A percentile compares a stretch with the other conserved stretches of the same genome.
These are phyloP conservation scores for Chaetophractus vellerosus DNA, from an alignment of 2,797 vertebrate genomes.

Conservation along the genomic window DNA sequence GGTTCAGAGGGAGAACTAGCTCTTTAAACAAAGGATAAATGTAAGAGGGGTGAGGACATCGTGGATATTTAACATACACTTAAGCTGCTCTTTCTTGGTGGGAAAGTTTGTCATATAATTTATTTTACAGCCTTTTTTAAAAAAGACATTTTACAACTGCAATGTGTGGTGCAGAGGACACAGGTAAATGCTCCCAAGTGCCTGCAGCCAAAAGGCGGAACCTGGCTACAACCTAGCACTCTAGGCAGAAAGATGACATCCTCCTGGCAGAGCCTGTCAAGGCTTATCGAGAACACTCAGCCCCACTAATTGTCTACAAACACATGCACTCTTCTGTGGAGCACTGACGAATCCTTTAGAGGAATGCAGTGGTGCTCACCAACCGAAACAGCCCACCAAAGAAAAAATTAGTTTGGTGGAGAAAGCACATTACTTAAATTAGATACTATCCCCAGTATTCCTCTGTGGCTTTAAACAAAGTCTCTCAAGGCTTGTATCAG, in stretches of 20 bases:
- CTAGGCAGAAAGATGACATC: neutral
- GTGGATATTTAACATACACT: neutral
- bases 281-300: neutral
- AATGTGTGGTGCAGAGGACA: neutral
- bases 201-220: neutral
- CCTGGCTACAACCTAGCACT: neutral
- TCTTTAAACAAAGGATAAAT: neutral
- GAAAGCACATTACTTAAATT: constrained; percentile 19
- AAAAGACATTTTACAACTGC: neutral
- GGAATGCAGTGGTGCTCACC: neutral
- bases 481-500: neutral
- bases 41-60: neutral
- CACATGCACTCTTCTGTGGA: neutral
- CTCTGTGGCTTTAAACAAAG: neutral
- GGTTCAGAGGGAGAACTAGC: neutral
- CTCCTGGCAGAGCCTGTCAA: neutral
- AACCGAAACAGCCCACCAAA: neutral
- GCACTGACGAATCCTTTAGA: neutral
- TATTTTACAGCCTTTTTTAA: constrained; percentile 49
- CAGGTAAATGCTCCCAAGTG: neutral
- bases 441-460: neutral
- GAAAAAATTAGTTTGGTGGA: neutral
- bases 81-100: neutral
- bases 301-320: neutral
- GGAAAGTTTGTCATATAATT: neutral